Conservation (phyloP, 2,888 invertebrate genomes). For the Thereva nobilitata region DNA sequence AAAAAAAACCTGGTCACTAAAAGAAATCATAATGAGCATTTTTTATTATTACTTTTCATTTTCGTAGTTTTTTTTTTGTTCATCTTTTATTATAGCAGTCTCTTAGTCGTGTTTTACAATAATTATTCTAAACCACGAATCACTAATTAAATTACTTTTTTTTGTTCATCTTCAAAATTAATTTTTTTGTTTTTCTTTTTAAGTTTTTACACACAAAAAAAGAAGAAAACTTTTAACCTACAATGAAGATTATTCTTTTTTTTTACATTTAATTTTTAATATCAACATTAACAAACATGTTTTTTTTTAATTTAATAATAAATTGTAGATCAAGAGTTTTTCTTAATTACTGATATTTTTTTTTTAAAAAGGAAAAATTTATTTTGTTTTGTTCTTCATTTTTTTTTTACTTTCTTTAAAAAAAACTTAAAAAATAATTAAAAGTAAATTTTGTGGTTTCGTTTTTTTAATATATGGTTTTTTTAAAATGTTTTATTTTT, state of each 20-base stretch:
- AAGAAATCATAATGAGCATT: constrained; percentile 34
- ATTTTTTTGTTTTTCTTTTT: constrained; percentile 37
- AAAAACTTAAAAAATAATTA: neutral
- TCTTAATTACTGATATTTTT: constrained; percentile 5
- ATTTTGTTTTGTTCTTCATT: constrained; percentile 10
- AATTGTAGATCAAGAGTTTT: neutral
- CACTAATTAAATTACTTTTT: constrained; percentile 33
- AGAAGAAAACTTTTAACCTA: no score
- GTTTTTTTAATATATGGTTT: neutral
- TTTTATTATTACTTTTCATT: neutral
- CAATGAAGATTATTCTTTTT: neutral
- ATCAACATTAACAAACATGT: neutral
- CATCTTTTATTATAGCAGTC: constrained; percentile 40
- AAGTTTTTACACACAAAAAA: no score
- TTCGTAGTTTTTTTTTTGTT: neutral
- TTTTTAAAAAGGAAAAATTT: neutral
- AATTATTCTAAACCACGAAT: constrained; percentile 28
- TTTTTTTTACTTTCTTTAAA: constrained; percentile 12
- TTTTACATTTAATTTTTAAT: constrained; percentile 9
- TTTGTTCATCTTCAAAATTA: constrained; percentile 13
- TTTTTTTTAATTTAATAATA: neutral
- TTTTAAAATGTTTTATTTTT: neutral
- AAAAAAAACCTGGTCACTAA: constrained; percentile 32
- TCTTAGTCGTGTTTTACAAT: constrained; percentile 39
- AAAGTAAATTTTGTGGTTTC: neutral